Evolutionary conservation across 1,140 invertebrate species (phyloP), one percentile per base, ranked within the genome.

Genomic region (Macrosteles quadrilineatus): DNA sequence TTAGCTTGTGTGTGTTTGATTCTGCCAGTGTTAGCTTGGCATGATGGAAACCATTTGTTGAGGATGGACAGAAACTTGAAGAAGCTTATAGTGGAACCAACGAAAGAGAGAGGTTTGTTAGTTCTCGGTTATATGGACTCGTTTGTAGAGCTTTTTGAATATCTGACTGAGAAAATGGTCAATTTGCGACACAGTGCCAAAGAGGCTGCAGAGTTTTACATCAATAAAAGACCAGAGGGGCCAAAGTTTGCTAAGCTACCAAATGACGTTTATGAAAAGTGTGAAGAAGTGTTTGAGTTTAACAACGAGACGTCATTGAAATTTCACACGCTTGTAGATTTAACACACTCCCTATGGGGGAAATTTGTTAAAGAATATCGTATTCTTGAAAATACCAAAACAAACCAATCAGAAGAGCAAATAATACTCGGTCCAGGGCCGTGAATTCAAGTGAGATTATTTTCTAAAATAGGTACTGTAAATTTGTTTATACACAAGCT

Each of bases 231-330:
- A 50, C 47, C 47, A 9, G 47, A 50, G 2, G 47, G 47, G 4
- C 47, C 47, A 50, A 50, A 50, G n/a, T 50, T 50, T 50, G 47
- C 47, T 4, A 50, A 21, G 47, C 47, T 50, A 19, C 47, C 47
- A 4, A 11, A 3, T 50, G 21, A 50, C 3, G 47, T 50, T 4
- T 50, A 50, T 19, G n/a, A 6, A 50, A 50, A 50, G 4, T 50
- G 47, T 50, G 47, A 50, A 21, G 21, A 50, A 50, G 47, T 50
- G 21, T 50, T 50, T 19, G 47, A 50, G 47, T 50, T 50, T n/a
- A 50, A 50, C 21, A 50, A 50, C n/a, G 47, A 50, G 21, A 50
- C 47, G 4, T 50, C 47, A 9, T 17, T n/a, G 4, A 50, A 50
- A 21, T 50, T 50, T 50, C 4, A 17, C 4, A 50, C 14, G 14